Percentiles rank a stretch among this genome's conserved stretches.
Evolutionary conservation across 2,113 vertebrate genomes (phyloP).

Genomic region (Petaurus breviceps): DNA sequence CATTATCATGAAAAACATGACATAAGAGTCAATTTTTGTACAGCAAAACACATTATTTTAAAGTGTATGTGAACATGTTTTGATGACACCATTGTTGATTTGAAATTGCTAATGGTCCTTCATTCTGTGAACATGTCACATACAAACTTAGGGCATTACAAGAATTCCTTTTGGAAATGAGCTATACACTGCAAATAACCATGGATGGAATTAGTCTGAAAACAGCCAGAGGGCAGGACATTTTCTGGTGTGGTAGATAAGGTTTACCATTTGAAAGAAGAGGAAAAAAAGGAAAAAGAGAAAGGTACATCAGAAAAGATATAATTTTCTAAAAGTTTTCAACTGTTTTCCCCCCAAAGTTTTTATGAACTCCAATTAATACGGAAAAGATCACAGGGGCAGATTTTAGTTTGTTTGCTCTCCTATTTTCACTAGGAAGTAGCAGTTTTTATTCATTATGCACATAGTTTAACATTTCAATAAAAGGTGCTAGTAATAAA

Average conservation of each 20-base stretch:
- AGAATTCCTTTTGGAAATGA: not conserved
- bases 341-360: not conserved
- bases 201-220: not conserved
- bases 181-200: not conserved
- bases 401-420: not conserved
- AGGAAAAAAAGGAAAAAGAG: not conserved
- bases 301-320: not conserved
- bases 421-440: not conserved
- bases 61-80: not conserved
- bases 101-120: not conserved
- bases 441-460: not conserved
- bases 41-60: not conserved
- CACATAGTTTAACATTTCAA: constrained; percentile 3
- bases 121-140: not conserved
- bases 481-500: not conserved
- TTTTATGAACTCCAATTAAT: not conserved
- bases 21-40: not conserved
- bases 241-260: not conserved
- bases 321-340: not conserved
- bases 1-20: not conserved
- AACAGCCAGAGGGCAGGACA: not conserved
- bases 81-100: not conserved
- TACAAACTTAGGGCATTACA: not conserved
- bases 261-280: not conserved
- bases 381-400: not conserved